These are phyloP conservation scores for Salminus brasiliensis DNA, from an alignment of 2,113 vertebrate genomes.

Conservation along the genomic window DNA sequence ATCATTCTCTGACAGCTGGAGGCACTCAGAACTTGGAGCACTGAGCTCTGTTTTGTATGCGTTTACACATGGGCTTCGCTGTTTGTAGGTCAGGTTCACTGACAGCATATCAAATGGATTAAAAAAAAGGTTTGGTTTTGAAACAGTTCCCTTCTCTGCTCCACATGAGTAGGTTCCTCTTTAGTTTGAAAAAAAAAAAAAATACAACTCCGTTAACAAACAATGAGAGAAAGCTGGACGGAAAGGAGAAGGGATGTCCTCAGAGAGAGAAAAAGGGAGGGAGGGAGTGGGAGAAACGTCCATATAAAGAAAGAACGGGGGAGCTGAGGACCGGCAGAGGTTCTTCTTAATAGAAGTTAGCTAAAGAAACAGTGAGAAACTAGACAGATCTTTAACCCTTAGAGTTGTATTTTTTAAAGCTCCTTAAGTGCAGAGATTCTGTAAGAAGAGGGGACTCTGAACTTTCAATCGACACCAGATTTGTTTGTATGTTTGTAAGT, in stretches of 20 bases:
- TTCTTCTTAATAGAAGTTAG: background rate
- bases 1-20: background rate
- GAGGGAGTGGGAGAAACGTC: background rate
- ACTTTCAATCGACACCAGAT: background rate
- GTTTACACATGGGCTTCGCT: background rate
- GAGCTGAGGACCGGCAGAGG: background rate
- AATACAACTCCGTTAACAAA: background rate
- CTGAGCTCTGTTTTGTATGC: background rate
- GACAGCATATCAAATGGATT: background rate
- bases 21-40: background rate
- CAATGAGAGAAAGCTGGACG: background rate
- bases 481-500: background rate
- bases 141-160: background rate
- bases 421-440: background rate
- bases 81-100: background rate
- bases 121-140: constrained; percentile 11
- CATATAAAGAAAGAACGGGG: constrained; percentile 19
- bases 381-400: no score
- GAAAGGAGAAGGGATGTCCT: constrained; percentile 23
- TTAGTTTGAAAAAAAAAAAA: background rate
- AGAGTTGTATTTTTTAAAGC: no score
- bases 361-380: background rate
- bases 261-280: background rate
- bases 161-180: background rate
- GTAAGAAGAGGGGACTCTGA: background rate